phyloP scores from a whole-genome alignment of 2,797 vertebrate species.

The Pseudochirops cupreus region DNA sequence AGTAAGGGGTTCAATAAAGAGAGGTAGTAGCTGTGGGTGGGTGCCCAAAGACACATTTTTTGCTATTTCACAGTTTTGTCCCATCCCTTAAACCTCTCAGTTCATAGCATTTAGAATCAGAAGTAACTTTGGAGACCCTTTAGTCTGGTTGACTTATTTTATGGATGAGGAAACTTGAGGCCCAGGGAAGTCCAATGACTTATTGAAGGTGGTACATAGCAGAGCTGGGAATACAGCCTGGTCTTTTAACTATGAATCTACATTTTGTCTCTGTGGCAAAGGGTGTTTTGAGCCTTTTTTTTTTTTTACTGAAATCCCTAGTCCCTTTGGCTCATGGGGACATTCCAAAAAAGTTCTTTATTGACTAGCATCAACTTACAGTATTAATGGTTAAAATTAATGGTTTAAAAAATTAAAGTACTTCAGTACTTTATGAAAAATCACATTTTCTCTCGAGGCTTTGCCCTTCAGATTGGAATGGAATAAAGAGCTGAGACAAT shows the following conservation, averaged over 20 bases:
- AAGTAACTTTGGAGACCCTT: not conserved
- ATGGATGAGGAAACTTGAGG: not conserved
- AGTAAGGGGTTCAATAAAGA: not conserved
- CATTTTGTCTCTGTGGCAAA: not conserved
- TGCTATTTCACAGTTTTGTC: not conserved
- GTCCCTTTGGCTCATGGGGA: not conserved
- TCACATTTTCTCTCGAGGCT: not conserved
- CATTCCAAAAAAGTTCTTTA: constrained; percentile 14
- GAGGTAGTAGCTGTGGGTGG: not conserved
- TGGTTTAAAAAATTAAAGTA: no score
- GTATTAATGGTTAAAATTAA: not conserved
- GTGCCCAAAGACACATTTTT: not conserved
- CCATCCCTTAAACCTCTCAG: not conserved
- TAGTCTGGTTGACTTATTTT: not conserved
- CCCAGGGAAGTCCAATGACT: not conserved
- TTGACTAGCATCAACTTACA: not conserved
- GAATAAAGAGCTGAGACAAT: constrained; percentile 45
- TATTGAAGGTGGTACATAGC: not conserved
- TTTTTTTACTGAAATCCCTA: not conserved
- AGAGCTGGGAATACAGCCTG: not conserved
- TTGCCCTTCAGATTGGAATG: constrained; percentile 52
- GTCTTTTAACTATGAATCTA: not conserved
- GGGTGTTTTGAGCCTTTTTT: not conserved
- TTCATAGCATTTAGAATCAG: not conserved
- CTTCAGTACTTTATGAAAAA: constrained; percentile 39